A percentile compares a stretch with the other conserved stretches of the same genome.
These are phyloP conservation scores for Andrena camellia DNA, from an alignment of 2,888 invertebrate genomes.

Conservation along the genomic window DNA sequence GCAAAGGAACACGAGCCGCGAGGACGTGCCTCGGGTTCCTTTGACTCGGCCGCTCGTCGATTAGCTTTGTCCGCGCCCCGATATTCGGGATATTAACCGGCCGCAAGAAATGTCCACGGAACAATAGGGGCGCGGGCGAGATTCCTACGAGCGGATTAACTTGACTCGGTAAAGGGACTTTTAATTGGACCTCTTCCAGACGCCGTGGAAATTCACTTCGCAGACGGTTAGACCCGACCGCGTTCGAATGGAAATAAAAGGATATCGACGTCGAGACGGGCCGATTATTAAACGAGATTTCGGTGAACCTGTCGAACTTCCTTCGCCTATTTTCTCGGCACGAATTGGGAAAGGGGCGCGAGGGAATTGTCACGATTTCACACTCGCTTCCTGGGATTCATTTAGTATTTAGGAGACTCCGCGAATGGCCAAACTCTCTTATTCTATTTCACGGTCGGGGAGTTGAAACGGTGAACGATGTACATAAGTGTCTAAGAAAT, in stretches of 20 bases:
- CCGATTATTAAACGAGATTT: slow-evolving; percentile 28
- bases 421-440: too few species aligned
- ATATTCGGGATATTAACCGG: slow-evolving; percentile 52
- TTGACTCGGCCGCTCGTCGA: slow-evolving; percentile 35
- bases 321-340: neutral
- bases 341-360: neutral
- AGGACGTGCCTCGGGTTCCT: slow-evolving; percentile 12
- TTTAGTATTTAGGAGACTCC: too few species aligned
- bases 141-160: slow-evolving; percentile 50
- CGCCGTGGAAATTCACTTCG: slow-evolving; percentile 25
- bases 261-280: slow-evolving; percentile 3
- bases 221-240: slow-evolving; percentile 5
- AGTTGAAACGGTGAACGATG: too few species aligned
- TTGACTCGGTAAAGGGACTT: slow-evolving; percentile 38
- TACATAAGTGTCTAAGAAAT: too few species aligned
- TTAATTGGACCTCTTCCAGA: slow-evolving; percentile 51
- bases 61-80: slow-evolving; percentile 42
- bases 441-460: too few species aligned
- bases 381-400: neutral
- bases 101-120: slow-evolving; percentile 46
- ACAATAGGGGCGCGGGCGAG: slow-evolving; percentile 35
- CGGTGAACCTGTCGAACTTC: neutral
- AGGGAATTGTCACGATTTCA: neutral
- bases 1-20: neutral
- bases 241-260: slow-evolving; percentile 23